Evolutionary conservation across 2,797 vertebrate genomes (phyloP).

Genomic region (Moxostoma hubbsi): DNA sequence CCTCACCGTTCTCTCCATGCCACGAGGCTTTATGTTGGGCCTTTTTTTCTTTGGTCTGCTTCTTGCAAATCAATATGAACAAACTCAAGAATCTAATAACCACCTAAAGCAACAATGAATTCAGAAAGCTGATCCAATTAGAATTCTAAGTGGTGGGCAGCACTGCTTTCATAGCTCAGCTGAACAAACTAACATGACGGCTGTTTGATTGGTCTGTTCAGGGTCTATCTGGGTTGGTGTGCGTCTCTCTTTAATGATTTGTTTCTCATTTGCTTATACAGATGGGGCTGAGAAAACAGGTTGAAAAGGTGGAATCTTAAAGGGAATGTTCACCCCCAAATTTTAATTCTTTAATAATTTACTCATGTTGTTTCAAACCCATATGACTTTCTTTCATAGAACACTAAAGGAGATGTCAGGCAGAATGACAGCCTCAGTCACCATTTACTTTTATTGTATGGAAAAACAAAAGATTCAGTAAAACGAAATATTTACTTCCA

Average conservation of each 20-base stretch:
- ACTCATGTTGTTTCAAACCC: too few relatives aligned
- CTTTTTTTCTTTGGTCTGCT: constrained; percentile 42
- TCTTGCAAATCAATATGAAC: constrained; percentile 66
- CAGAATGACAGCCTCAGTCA: too few relatives aligned
- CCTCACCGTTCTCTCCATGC: constrained; percentile 8
- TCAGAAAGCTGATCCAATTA: constrained; percentile 71
- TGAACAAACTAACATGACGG: constrained; percentile 61
- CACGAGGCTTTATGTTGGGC: constrained; percentile 27
- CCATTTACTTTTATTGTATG: too few relatives aligned
- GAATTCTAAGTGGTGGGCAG: constrained; percentile 64
- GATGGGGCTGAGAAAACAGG: constrained; percentile 20
- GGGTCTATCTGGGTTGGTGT: constrained; percentile 9
- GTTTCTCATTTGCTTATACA: constrained; percentile 26
- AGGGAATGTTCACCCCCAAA: background rate
- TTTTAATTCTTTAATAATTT: too few relatives aligned
- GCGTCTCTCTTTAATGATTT: constrained; percentile 15
- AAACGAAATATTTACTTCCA: too few relatives aligned
- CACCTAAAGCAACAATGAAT: constrained; percentile 68
- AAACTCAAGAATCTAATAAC: constrained; percentile 62
- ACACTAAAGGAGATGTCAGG: too few relatives aligned
- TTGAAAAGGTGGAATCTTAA: background rate
- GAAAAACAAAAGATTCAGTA: too few relatives aligned
- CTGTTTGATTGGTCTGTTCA: constrained; percentile 40
- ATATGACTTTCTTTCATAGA: too few relatives aligned
- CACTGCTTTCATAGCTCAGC: constrained; percentile 58